phyloP scores from a whole-genome alignment of 2,888 invertebrate genomes.

The Cynaeus angustus region DNA sequence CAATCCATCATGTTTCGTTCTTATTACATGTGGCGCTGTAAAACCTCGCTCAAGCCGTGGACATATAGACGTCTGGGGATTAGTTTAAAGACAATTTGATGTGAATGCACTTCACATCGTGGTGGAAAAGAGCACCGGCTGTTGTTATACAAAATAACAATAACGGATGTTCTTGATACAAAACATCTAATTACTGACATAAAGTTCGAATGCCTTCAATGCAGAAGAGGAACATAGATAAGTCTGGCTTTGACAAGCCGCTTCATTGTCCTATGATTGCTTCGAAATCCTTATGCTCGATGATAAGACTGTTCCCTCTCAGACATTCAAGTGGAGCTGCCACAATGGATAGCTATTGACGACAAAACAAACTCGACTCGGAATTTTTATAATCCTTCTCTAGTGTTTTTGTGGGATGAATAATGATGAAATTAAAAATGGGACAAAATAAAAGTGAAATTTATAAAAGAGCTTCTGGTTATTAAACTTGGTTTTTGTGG shows the following conservation, averaged over 20 bases:
- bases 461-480: too few relatives aligned
- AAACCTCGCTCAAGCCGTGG: neutral
- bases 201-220: slow-evolving; percentile 44
- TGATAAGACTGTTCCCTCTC: slow-evolving; percentile 49
- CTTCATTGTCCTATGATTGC: slow-evolving; percentile 50
- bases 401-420: neutral
- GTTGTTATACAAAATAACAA: slow-evolving; percentile 19
- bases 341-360: slow-evolving; percentile 44
- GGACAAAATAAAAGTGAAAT: too few relatives aligned
- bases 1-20: slow-evolving; percentile 9
- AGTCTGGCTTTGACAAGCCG: slow-evolving; percentile 49
- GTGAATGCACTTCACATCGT: neutral
- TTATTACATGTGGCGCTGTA: slow-evolving; percentile 1
- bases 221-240: slow-evolving; percentile 45
- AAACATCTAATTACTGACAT: slow-evolving; percentile 48
- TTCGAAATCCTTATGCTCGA: slow-evolving; percentile 47
- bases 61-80: slow-evolving; percentile 27
- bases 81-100: slow-evolving; percentile 23
- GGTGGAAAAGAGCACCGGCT: slow-evolving; percentile 27
- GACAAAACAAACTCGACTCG: slow-evolving; percentile 34
- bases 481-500: too few relatives aligned
- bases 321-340: slow-evolving; percentile 36
- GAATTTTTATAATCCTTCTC: slow-evolving; percentile 21
- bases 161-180: slow-evolving; percentile 44
- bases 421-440: too few relatives aligned